These are phyloP conservation scores for Drosophila hydei DNA, from an alignment of 1,140 invertebrate genomes.

Conservation along the genomic window DNA sequence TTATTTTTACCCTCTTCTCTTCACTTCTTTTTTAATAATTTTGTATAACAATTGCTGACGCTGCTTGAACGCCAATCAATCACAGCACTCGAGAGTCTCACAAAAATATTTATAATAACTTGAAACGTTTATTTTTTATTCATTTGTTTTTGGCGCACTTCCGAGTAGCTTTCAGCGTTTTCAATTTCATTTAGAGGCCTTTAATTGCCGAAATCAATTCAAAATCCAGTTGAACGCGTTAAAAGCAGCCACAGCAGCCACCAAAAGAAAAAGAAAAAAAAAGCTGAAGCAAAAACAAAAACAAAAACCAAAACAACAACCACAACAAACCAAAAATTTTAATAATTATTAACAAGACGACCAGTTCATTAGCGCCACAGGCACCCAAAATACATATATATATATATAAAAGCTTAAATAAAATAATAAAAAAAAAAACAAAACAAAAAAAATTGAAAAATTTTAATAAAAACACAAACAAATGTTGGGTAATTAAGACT, in stretches of 20 bases:
- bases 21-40: slow-evolving; percentile 7
- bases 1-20: not conserved
- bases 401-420: no score
- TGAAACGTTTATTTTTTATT: slow-evolving; percentile 33
- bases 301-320: slow-evolving; percentile 12
- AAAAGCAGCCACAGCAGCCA: slow-evolving; percentile 71
- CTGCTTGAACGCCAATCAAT: slow-evolving; percentile 70
- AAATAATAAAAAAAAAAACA: slow-evolving; percentile 11
- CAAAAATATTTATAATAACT: slow-evolving; percentile 78
- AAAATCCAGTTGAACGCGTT: slow-evolving; percentile 78
- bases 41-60: slow-evolving; percentile 56
- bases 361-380: slow-evolving; percentile 76
- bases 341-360: slow-evolving; percentile 80
- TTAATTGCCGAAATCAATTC: slow-evolving; percentile 81
- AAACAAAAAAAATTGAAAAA: slow-evolving; percentile 25
- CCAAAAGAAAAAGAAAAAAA: slow-evolving; percentile 13
- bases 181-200: slow-evolving; percentile 77
- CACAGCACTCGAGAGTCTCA: slow-evolving; percentile 62
- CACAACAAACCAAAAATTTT: slow-evolving; percentile 54
- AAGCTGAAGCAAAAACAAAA: slow-evolving; percentile 19
- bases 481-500: slow-evolving; percentile 80
- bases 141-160: slow-evolving; percentile 46
- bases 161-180: slow-evolving; percentile 67
- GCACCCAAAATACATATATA: slow-evolving; percentile 22
- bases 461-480: slow-evolving; percentile 71